phyloP scores from a whole-genome alignment of 2,113 vertebrate species.

The Smithornis capensis region DNA sequence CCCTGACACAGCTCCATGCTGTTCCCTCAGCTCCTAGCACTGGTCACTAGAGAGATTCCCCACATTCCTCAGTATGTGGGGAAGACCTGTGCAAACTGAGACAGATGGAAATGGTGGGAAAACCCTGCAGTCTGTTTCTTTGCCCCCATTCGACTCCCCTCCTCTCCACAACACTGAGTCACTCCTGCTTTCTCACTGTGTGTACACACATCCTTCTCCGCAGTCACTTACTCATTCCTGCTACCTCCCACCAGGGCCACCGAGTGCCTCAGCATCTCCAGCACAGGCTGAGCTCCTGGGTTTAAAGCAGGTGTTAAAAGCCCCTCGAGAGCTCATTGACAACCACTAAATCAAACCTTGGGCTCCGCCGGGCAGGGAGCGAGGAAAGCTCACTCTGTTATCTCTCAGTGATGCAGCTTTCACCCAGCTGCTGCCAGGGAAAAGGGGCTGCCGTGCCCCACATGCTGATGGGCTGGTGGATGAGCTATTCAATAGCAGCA shows the following conservation, averaged over 20 bases:
- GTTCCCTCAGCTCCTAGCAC: background rate
- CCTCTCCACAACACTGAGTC: conserved; percentile 8
- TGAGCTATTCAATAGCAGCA: background rate
- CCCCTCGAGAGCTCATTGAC: conserved; percentile 16
- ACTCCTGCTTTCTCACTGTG: background rate
- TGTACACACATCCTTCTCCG: background rate
- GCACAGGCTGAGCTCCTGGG: background rate
- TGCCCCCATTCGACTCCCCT: background rate
- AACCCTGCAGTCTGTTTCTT: background rate
- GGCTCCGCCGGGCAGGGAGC: background rate
- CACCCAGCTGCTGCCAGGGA: background rate
- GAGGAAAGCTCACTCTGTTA: background rate
- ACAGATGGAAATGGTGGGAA: background rate
- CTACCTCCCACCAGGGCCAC: background rate
- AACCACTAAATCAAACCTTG: background rate
- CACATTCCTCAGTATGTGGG: background rate
- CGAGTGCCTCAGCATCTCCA: background rate
- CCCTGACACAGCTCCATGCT: background rate
- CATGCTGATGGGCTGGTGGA: conserved; percentile 2
- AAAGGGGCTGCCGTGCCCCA: background rate
- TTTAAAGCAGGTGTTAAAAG: conserved; percentile 2
- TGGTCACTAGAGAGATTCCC: background rate
- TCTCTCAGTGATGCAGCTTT: background rate
- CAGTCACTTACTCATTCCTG: conserved; percentile 8
- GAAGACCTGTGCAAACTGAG: background rate